phyloP scores from a whole-genome alignment of 2,113 vertebrate genomes.

The Pitta sordida region DNA sequence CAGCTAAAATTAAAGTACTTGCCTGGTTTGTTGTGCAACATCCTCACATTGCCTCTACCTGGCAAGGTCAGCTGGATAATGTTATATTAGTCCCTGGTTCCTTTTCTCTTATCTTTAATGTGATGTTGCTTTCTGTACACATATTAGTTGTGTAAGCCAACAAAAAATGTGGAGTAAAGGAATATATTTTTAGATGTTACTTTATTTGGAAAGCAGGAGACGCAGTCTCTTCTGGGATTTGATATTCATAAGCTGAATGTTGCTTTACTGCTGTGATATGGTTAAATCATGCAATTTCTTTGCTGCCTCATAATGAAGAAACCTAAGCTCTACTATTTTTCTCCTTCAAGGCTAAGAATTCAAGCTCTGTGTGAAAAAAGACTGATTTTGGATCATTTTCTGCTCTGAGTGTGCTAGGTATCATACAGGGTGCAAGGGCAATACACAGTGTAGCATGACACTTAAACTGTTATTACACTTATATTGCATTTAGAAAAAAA shows the following conservation, averaged over 20 bases:
- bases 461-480: conserved; percentile 52
- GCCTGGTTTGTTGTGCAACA: neutral
- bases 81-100: neutral
- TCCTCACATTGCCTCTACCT: neutral
- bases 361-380: conserved; percentile 66
- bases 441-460: conserved; percentile 10
- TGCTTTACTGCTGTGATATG: conserved; percentile 17
- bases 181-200: conserved; percentile 8
- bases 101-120: neutral
- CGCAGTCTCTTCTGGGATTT: neutral
- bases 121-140: neutral
- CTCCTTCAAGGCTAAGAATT: conserved; percentile 54
- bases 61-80: neutral
- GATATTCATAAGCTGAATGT: neutral
- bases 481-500: conserved; percentile 53
- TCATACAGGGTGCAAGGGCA: conserved; percentile 68
- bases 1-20: conserved; percentile 15
- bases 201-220: conserved; percentile 26
- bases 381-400: conserved; percentile 60
- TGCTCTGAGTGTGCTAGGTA: conserved; percentile 53
- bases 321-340: conserved; percentile 29
- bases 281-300: conserved; percentile 63
- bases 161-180: neutral
- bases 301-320: conserved; percentile 47
- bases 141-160: neutral